Evolutionary conservation across 2,888 invertebrate genomes (phyloP), one percentile per base, ranked within the genome.

Genomic region (Drosophila stalkeri): DNA sequence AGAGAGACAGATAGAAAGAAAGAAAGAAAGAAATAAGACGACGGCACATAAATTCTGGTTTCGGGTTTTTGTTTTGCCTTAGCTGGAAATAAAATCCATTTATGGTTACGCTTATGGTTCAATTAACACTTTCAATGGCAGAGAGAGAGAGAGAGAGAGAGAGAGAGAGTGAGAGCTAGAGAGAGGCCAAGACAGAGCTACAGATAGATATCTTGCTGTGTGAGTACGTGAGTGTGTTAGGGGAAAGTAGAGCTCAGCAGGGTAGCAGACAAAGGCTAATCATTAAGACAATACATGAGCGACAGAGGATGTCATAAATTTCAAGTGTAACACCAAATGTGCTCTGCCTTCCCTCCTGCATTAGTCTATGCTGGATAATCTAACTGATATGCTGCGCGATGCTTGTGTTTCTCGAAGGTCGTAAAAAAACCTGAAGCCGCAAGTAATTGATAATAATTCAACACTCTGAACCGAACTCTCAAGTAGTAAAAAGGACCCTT

Each of bases 81-180:
- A 68, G 81, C 89, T 77, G 90, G 89, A 85, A 89, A 90, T 86
- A 79, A 90, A 91, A 91, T 89, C 88, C 90, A 89, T 91, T 89
- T 91, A 90, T 87, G 91, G 89, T 91, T 89, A 89, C 91, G 91
- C 89, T 89, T 89, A 89, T 90, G 89, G 91, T 91, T 89, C 91
- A 89, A 91, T 89, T 91, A 89, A 87, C 89, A 90, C 89, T 82
- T 91, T 85, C 85, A 89, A 89, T 84, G 73, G 67, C 72, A 65
- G 60, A 64, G 51, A 62, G 47, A 8, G 1, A 20, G 44, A 5
- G 2, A 64, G 46, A 23, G 4, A 47, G 47, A 9, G 20, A 51
- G 41, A 33, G n/a, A 31, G 12, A 69, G 63, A 59, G 51, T 59
- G 39, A 23, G 7, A 23, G 12, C 2, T 11, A 59, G 47, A 7